A percentile compares a stretch with the other conserved stretches of the same genome.
phyloP scores from a whole-genome alignment of 2,113 vertebrate species.

The Oncorhynchus masou region DNA sequence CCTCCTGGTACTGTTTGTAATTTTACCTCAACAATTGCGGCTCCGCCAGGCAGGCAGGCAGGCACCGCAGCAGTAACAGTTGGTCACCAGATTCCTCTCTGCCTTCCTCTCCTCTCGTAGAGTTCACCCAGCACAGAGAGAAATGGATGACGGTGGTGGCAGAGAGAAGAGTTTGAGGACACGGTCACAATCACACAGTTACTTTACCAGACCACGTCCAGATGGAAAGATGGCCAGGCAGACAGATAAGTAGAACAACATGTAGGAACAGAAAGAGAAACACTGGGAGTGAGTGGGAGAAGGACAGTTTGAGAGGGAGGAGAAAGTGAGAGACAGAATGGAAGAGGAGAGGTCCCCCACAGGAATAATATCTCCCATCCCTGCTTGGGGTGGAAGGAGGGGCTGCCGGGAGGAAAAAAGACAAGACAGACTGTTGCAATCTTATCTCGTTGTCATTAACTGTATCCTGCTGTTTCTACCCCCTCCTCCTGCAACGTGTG shows the following conservation, averaged over 20 bases:
- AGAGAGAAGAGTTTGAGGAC: neutral
- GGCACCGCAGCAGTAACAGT: conserved; percentile 35
- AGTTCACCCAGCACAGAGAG: conserved; percentile 2
- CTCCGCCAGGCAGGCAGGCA: conserved; percentile 9
- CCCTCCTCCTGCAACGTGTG: conserved; percentile 10
- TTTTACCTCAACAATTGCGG: conserved; percentile 25
- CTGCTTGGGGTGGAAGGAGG: conserved; percentile 20
- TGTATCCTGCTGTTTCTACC: conserved; percentile 67
- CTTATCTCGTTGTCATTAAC: conserved; percentile 66
- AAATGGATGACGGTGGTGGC: neutral
- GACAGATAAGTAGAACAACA: neutral
- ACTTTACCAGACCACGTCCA: neutral
- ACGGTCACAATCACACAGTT: neutral
- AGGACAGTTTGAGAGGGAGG: conserved; percentile 5
- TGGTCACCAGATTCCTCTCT: conserved; percentile 37
- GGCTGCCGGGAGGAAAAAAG: conserved; percentile 29
- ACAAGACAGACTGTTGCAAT: conserved; percentile 65
- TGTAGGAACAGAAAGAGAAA: conserved; percentile 4
- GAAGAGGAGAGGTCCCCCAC: conserved; percentile 14
- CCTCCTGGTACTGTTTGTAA: conserved; percentile 32
- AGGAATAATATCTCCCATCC: conserved; percentile 28
- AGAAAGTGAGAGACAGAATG: neutral
- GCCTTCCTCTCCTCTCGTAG: conserved; percentile 6
- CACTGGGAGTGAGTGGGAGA: neutral
- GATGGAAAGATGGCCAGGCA: neutral